Percentiles rank a stretch among this genome's conserved stretches.
Conservation (phyloP, 2,797 vertebrate genomes). For the Poeciliopsis gracilis region DNA sequence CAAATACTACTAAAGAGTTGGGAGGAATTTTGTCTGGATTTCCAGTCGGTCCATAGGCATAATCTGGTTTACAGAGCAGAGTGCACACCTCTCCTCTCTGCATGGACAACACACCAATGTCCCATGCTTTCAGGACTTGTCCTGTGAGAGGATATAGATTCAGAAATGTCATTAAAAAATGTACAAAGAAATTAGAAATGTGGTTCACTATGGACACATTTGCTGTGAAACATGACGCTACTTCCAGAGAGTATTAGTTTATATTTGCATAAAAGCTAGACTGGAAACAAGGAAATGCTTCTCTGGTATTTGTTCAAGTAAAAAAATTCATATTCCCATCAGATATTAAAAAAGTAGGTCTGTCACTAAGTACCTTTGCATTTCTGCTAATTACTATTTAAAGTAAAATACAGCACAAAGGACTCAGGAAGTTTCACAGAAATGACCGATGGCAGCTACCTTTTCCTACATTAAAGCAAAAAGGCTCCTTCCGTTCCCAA, state of each 20-base stretch:
- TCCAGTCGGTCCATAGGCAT: constrained; percentile 89
- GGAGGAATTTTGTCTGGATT: constrained; percentile 92
- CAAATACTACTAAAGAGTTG: constrained; percentile 89
- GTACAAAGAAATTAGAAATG: constrained; percentile 2
- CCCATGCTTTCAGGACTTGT: constrained; percentile 96
- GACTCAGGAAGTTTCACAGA: background rate
- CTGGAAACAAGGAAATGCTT: background rate
- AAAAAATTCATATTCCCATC: background rate
- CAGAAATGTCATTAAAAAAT: background rate
- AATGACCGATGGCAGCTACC: constrained; percentile 72
- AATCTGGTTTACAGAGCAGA: constrained; percentile 90
- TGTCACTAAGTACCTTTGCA: background rate
- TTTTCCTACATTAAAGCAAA: constrained; percentile 92
- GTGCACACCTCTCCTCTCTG: constrained; percentile 91
- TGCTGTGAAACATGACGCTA: background rate
- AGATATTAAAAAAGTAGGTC: background rate
- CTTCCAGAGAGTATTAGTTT: background rate
- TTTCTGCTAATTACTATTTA: background rate
- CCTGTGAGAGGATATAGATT: constrained; percentile 74
- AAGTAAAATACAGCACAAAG: background rate
- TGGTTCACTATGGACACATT: background rate
- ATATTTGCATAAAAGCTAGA: constrained; percentile 4
- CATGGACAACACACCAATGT: constrained; percentile 92
- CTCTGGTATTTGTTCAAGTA: background rate
- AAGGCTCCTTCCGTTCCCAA: constrained; percentile 89